Evolutionary conservation across 2,888 invertebrate genomes (phyloP), one percentile per base, ranked within the genome.

Genomic region (Melinaea menophilus): DNA sequence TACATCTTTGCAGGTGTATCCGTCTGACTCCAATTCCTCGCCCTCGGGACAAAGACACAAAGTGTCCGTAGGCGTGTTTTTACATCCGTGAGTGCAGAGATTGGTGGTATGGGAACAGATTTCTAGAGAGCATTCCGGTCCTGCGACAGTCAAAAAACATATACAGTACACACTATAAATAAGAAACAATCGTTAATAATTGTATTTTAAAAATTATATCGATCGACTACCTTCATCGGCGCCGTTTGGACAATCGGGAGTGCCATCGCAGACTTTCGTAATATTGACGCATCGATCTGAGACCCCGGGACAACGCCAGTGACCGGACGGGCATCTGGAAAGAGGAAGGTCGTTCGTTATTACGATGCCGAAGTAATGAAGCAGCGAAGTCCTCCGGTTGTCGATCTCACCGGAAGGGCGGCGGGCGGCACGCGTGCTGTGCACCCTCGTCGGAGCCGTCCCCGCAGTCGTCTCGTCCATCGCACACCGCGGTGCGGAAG

Each of bases 401-500:
- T 5, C 3, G 4, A 9, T 9, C 31, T 51, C 4, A 82, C 87
- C 88, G 93, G 86, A 95, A 95, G 2, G 94, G 94, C 7, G 95
- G 96, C 55, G 95, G 93, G 31, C 93, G 92, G 83, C 97, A 97
- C 37, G 97, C 97, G 78, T 96, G 97, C 58, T 92, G 84, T 4
- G 92, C 85, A 55, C 96, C 95, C 86, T 98, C 98, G 83, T 98
- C 98, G 0, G 95, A 95, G 58, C 94, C 94, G 84, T 98, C 98
- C 0, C 96, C 96, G 79, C 98, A 98, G 82, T 98, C 98, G 81
- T 98, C 96, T 78, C 94, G 94, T 2, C 97, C 98, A 84, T 98
- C 98, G 82, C 98, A 99, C 67, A 98, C 96, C 88, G 97, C 96
- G 0, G 97, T 95, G 85, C 96, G 96, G 88, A 96, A 97, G n/a